These are phyloP conservation scores for Columba livia DNA, from an alignment of 2,113 vertebrate genomes.

Conservation along the genomic window DNA sequence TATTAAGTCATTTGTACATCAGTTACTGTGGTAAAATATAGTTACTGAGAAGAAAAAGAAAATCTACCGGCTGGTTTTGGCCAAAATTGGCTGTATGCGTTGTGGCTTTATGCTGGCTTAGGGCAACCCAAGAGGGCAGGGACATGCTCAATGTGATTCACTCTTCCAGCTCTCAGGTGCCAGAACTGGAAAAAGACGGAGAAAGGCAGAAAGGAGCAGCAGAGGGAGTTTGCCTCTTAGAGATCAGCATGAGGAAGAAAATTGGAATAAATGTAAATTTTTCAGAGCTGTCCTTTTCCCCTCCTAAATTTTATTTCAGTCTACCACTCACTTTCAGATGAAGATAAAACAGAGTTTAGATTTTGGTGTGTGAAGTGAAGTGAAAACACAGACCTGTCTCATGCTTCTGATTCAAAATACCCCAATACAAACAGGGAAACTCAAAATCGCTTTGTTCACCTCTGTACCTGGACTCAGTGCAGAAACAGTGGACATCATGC, in stretches of 20 bases:
- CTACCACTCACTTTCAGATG: not conserved
- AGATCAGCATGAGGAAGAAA: not conserved
- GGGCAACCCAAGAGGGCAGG: not conserved
- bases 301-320: not conserved
- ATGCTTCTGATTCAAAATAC: accelerated
- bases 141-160: not conserved
- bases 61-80: not conserved
- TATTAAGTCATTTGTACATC: not conserved
- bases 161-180: not conserved
- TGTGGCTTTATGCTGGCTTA: not conserved
- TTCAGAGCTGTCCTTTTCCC: not conserved
- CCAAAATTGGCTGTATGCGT: not conserved
- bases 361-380: not conserved
- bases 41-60: not conserved
- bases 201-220: not conserved
- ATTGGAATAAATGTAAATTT: not conserved
- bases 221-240: not conserved
- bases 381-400: not conserved
- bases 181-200: accelerated
- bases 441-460: not conserved
- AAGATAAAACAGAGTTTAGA: not conserved
- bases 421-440: accelerated
- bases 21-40: not conserved
- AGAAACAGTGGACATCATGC: not conserved
- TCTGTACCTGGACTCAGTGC: not conserved